Evolutionary conservation across 2,113 vertebrate species (phyloP).

Genomic region (Urocolius indicus): DNA sequence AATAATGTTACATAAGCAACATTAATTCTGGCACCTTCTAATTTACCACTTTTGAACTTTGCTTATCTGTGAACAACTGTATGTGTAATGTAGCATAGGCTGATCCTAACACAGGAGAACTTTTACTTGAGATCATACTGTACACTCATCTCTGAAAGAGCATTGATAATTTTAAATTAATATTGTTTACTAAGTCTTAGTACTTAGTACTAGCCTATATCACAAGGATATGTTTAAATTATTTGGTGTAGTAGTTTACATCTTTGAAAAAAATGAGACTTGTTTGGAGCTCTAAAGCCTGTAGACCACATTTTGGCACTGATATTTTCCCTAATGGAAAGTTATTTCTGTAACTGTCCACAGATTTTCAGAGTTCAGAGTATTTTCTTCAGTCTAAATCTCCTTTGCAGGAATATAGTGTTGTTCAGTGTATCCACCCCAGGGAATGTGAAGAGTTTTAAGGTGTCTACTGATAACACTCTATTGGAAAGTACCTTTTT

Average conservation of each 20-base stretch:
- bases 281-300: background rate
- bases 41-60: background rate
- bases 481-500: conserved; percentile 18
- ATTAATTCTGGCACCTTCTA: background rate
- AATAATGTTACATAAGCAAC: background rate
- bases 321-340: background rate
- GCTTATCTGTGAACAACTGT: background rate
- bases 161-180: background rate
- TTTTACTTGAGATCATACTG: background rate
- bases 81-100: background rate
- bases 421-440: background rate
- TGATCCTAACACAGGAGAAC: background rate
- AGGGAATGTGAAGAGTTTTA: background rate
- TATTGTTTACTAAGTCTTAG: background rate
- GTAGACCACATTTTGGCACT: background rate
- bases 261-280: background rate
- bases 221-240: background rate
- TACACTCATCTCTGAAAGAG: background rate
- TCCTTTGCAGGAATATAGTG: background rate
- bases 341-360: background rate
- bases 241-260: background rate
- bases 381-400: background rate
- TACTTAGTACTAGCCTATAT: background rate
- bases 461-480: background rate
- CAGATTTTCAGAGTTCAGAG: background rate